Percentiles rank a stretch among this genome's conserved stretches.
Conservation (phyloP, 2,797 vertebrate species). For the Peromyscus attwateri region DNA sequence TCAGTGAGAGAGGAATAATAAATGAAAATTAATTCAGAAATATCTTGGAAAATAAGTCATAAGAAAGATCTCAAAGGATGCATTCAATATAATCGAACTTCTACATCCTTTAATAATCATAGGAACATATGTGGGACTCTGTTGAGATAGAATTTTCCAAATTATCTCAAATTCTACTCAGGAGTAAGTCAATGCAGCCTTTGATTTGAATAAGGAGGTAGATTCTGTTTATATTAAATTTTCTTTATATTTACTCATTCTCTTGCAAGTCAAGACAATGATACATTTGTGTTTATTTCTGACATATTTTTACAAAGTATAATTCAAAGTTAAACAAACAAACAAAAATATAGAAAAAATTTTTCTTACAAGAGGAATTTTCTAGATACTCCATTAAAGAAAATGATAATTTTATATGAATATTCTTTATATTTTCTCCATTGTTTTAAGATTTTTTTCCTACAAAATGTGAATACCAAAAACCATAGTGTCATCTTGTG, state of each 20-base stretch:
- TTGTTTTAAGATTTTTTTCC: neutral
- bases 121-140: neutral
- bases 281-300: neutral
- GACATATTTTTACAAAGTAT: neutral
- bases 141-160: neutral
- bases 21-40: constrained; percentile 64
- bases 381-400: neutral
- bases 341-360: neutral
- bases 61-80: neutral
- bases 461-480: neutral
- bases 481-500: neutral
- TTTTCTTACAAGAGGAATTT: constrained; percentile 6
- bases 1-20: constrained; percentile 15
- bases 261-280: neutral
- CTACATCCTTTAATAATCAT: neutral
- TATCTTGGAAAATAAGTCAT: constrained; percentile 23
- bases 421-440: neutral
- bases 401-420: neutral
- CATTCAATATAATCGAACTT: constrained; percentile 24
- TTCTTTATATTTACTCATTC: neutral
- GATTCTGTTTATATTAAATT: neutral
- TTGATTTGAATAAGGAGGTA: constrained; percentile 1
- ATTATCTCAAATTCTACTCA: constrained; percentile 28
- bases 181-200: neutral
- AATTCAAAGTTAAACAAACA: constrained; percentile 25